A percentile compares a stretch with the other conserved stretches of the same genome.
phyloP scores from a whole-genome alignment of 2,888 invertebrate genomes.

The Leptopilina myrica region DNA sequence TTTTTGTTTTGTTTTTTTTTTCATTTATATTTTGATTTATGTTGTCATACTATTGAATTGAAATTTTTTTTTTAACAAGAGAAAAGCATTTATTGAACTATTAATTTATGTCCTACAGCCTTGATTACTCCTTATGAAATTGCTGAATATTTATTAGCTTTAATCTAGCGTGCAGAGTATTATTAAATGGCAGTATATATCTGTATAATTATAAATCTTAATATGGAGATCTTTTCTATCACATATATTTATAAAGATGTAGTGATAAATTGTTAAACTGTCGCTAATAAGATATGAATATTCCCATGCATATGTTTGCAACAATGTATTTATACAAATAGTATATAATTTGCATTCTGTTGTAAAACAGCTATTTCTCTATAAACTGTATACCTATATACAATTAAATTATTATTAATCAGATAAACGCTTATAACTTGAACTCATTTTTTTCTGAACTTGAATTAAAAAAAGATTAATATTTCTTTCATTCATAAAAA shows the following conservation, averaged over 20 bases:
- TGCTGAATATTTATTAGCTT: neutral
- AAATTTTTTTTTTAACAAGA: neutral
- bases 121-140: neutral
- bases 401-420: neutral
- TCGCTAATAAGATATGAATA: neutral
- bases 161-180: neutral
- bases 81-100: neutral
- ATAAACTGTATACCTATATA: neutral
- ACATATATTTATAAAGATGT: neutral
- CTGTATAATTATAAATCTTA: neutral
- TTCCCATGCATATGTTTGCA: neutral
- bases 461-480: no score
- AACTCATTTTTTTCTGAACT: no score
- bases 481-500: no score
- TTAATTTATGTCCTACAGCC: neutral
- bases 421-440: neutral
- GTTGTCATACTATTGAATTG: neutral
- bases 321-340: neutral
- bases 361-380: neutral
- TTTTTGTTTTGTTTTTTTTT: no score
- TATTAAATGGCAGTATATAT: neutral
- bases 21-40: no score
- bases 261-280: constrained; percentile 12
- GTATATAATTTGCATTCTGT: constrained; percentile 3
- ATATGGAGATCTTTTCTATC: neutral